Conservation (phyloP, 2,797 vertebrate species). For the Gymnothorax reevesii region DNA sequence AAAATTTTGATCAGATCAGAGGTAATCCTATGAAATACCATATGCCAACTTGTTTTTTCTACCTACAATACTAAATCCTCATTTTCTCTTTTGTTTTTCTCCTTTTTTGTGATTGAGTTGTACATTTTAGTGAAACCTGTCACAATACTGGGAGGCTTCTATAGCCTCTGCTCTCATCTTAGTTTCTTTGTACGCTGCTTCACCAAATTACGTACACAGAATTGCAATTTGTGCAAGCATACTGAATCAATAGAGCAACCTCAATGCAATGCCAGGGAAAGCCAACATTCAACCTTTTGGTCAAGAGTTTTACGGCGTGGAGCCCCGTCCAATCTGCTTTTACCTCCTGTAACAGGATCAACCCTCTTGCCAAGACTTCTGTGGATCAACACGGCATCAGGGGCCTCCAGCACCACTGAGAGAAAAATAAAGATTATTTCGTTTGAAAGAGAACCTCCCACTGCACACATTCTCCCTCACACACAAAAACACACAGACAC, state of each 20-base stretch:
- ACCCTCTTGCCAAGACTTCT: slow-evolving; percentile 80
- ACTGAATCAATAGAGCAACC: not conserved
- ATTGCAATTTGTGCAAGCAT: not conserved
- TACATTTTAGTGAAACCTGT: not conserved
- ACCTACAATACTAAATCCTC: not conserved
- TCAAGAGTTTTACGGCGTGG: not conserved
- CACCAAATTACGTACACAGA: not conserved
- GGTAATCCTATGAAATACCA: not conserved
- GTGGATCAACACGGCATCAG: slow-evolving; percentile 80
- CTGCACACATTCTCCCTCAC: slow-evolving; percentile 19
- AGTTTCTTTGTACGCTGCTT: not conserved
- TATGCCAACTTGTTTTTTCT: not conserved
- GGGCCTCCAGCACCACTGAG: slow-evolving; percentile 82
- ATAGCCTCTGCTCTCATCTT: not conserved
- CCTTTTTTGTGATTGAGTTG: not conserved
- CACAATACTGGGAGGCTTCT: not conserved
- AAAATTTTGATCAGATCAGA: too few relatives aligned
- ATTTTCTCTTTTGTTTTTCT: not conserved
- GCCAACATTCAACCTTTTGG: not conserved
- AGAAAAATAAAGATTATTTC: not conserved
- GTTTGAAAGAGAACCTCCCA: not conserved
- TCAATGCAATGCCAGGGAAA: not conserved
- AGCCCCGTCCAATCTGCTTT: slow-evolving; percentile 37
- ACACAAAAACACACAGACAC: slow-evolving; percentile 29
- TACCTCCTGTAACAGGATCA: slow-evolving; percentile 82